These are phyloP conservation scores for Prinia subflava DNA, from an alignment of 2,113 vertebrate species.

Conservation along the genomic window DNA sequence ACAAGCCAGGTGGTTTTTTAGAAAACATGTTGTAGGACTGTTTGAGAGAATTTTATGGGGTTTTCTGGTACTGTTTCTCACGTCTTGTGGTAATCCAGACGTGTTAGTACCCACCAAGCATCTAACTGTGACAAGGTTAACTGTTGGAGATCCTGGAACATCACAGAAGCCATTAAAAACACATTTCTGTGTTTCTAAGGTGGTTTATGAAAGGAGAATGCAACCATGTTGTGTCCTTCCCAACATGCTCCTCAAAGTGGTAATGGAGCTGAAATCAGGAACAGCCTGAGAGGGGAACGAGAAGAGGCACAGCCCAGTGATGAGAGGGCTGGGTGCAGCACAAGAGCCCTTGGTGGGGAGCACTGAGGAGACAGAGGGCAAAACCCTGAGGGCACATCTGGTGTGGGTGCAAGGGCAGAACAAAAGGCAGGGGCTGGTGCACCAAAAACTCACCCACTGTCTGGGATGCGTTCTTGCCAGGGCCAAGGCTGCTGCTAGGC, in stretches of 20 bases:
- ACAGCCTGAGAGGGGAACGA: accelerated
- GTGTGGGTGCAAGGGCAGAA: not conserved
- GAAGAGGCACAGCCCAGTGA: not conserved
- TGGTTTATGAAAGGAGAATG: not conserved
- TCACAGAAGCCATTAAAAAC: not conserved
- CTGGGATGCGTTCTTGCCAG: not conserved
- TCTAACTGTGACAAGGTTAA: not conserved
- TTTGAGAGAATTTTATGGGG: not conserved
- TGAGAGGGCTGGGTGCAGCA: accelerated
- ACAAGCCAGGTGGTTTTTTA: not conserved
- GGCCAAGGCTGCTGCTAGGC: not conserved
- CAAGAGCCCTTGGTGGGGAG: not conserved
- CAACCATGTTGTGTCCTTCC: not conserved
- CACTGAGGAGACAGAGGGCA: not conserved
- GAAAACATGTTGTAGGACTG: not conserved
- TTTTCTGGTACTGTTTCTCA: not conserved
- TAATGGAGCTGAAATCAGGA: not conserved
- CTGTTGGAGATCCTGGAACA: not conserved
- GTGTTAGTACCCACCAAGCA: not conserved
- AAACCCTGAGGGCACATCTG: not conserved
- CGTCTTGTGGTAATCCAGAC: not conserved
- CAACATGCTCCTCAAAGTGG: accelerated
- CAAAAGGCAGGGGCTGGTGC: not conserved
- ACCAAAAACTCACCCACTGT: not conserved
- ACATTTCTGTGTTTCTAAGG: not conserved